Evolutionary conservation across 2,888 invertebrate species (phyloP).

Genomic region (Azorinus chamasolen): DNA sequence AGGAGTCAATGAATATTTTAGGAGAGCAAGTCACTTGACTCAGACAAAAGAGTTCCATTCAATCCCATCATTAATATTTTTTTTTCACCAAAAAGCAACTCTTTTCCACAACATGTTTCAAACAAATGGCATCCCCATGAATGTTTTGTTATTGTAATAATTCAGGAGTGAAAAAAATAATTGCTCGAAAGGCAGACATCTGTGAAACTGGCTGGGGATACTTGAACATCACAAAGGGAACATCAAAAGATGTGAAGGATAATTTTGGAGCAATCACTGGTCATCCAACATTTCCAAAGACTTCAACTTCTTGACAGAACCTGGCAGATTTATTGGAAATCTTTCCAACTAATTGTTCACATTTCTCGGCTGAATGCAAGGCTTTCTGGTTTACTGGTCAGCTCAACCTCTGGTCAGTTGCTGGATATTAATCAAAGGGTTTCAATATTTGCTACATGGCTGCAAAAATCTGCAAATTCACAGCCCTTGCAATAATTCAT

Average conservation of each 20-base stretch:
- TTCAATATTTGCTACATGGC: conserved; percentile 33
- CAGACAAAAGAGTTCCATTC: conserved; percentile 9
- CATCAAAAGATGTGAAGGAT: conserved; percentile 4
- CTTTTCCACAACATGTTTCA: no score
- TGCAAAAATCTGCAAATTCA: conserved; percentile 30
- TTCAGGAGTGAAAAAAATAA: no score
- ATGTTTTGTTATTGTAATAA: no score
- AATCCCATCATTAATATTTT: not conserved
- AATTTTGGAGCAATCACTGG: conserved; percentile 1
- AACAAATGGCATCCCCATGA: no score
- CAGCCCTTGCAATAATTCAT: not conserved
- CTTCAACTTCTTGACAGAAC: conserved; percentile 14
- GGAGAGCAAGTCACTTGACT: not conserved
- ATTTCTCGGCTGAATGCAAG: conserved; percentile 47
- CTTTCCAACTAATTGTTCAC: conserved; percentile 54
- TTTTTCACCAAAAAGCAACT: no score
- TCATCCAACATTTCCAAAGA: conserved; percentile 1
- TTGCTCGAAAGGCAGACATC: no score
- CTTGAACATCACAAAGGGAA: not conserved
- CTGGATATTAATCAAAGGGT: conserved; percentile 48
- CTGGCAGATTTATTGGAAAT: conserved; percentile 27
- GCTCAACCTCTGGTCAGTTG: conserved; percentile 55
- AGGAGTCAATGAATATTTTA: conserved; percentile 16
- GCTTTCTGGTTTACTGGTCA: conserved; percentile 54
- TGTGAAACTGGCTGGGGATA: no score